Evolutionary conservation across 2,113 vertebrate species (phyloP), one percentile per base, ranked within the genome.

Genomic region (Sarotherodon lohbergeri): DNA sequence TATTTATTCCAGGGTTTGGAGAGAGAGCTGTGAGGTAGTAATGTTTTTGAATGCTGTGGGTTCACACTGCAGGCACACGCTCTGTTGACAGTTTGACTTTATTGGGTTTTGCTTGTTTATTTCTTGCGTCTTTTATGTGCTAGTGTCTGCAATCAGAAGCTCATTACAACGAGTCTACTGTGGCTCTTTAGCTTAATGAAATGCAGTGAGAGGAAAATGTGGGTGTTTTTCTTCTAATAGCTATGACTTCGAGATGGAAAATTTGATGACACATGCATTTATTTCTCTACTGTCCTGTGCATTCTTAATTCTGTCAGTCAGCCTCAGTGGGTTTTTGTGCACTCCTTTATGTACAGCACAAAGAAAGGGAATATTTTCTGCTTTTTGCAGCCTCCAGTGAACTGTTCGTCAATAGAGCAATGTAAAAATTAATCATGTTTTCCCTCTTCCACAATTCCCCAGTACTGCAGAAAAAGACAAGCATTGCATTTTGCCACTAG

Each of bases 401-500:
- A 80, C 52, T 59, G 54, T 59, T 76, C 5, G 5, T 7, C 14
- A 80, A 6, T 16, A n/a, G 5, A 87, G 76, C 5, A 81, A 12
- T 32, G 73, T 57, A 81, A 84, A 54, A 59, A 57, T 13, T 2
- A 5, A 17, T 8, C 11, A 24, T 54, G n/a, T 80, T 59, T 81
- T 54, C 24, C 50, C 19, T 54, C 81, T 83, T 91, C 7, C 82
- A 63, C 12, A 79, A 19, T 48, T 46, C 9, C 66, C 9, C 9
- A 78, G 32, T 52, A 90, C 84, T 93, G 92, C 91, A 89, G 90
- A 89, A 89, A 34, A 55, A 82, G 2, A 85, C 7, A 12, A 16
- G 59, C 32, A 16, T 80, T 48, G 6, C 41, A 27, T 78, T 85
- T 84, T 61, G 80, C 95, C 95, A 95, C 95, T 95, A 96, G 95